Percentiles rank a stretch among this genome's conserved stretches.
phyloP scores from a whole-genome alignment of 2,797 vertebrate genomes.

The Eupleurogrammus muticus region DNA sequence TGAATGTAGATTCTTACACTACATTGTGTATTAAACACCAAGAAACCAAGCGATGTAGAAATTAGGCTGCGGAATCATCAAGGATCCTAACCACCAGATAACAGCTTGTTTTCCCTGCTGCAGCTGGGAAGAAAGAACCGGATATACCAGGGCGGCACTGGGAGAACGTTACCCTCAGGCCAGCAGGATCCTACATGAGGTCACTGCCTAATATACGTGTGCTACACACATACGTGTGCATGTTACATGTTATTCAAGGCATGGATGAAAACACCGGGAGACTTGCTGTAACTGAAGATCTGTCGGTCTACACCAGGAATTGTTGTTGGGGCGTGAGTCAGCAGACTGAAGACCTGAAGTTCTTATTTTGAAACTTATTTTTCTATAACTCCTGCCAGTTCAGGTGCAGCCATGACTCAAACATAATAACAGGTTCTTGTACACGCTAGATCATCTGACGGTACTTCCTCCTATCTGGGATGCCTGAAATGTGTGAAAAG shows the following conservation, averaged over 20 bases:
- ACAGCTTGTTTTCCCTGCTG: too few relatives aligned
- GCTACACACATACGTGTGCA: background rate
- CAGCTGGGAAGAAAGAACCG: too few relatives aligned
- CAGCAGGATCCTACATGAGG: too few relatives aligned
- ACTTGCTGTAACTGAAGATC: background rate
- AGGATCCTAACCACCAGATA: too few relatives aligned
- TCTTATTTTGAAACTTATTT: conserved; percentile 15
- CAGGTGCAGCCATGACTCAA: conserved; percentile 47
- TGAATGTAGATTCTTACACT: too few relatives aligned
- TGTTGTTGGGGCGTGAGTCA: background rate
- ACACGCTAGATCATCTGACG: conserved; percentile 26
- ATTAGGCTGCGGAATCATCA: too few relatives aligned
- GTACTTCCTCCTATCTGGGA: conserved; percentile 3
- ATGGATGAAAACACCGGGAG: background rate
- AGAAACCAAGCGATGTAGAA: too few relatives aligned
- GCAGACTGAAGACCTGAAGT: background rate
- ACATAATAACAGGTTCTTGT: conserved; percentile 27
- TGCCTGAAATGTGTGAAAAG: background rate
- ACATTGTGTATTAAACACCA: too few relatives aligned
- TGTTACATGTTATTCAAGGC: background rate
- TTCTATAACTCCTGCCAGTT: conserved; percentile 16
- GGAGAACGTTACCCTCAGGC: too few relatives aligned
- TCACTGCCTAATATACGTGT: too few relatives aligned
- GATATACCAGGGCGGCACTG: too few relatives aligned
- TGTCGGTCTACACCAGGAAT: background rate